phyloP scores from a whole-genome alignment of 2,797 vertebrate genomes.

The Halcyon leucocephala region DNA sequence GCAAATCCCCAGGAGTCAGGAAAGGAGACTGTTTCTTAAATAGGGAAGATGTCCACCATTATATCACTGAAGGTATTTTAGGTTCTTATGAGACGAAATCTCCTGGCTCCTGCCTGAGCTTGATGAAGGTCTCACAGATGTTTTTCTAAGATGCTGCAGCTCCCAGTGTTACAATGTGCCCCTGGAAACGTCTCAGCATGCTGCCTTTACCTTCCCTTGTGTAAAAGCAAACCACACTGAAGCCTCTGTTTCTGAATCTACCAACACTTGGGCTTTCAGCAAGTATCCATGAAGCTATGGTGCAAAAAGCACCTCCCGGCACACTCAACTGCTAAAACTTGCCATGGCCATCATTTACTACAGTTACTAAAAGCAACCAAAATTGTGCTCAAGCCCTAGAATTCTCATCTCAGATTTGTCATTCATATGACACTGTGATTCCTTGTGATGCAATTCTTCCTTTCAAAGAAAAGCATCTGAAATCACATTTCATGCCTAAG shows the following conservation, averaged over 20 bases:
- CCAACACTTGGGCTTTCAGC: neutral
- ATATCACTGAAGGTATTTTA: neutral
- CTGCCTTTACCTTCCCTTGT: neutral
- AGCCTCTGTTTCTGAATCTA: neutral
- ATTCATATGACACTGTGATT: fast-evolving
- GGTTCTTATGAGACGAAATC: neutral
- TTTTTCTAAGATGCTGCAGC: neutral
- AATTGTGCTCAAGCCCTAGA: neutral
- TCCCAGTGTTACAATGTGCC: neutral
- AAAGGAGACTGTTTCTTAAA: neutral
- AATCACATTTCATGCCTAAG: neutral
- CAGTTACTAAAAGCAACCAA: neutral
- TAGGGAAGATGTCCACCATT: neutral
- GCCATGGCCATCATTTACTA: neutral
- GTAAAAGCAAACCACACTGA: neutral
- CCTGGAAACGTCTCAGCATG: neutral
- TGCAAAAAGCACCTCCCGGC: neutral
- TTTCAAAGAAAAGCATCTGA: neutral
- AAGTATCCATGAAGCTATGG: neutral
- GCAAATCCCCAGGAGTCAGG: neutral
- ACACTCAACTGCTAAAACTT: neutral
- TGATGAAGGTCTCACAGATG: neutral
- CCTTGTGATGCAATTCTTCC: neutral
- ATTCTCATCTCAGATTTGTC: neutral
- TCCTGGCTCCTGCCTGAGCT: neutral